A percentile compares a stretch with the other conserved stretches of the same genome.
phyloP scores from a whole-genome alignment of 1,140 invertebrate species.

The Homalodisca vitripennis region DNA sequence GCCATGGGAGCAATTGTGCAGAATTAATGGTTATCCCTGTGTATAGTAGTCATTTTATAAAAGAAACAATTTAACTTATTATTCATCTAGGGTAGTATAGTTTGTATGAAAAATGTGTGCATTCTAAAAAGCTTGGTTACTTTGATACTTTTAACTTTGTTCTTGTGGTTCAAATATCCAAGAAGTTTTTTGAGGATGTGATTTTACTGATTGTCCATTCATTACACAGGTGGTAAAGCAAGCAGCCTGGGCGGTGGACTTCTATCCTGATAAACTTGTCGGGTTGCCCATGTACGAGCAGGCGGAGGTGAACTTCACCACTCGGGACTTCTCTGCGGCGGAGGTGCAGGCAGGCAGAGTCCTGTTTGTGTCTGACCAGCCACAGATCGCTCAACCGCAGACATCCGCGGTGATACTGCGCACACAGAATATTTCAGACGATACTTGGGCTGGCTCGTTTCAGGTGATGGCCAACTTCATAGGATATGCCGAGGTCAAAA shows the following conservation, averaged over 20 bases:
- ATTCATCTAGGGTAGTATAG: no score
- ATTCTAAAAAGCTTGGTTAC: no score
- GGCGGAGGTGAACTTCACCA: slow-evolving; percentile 18
- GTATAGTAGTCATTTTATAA: no score
- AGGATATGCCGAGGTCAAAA: slow-evolving; percentile 53
- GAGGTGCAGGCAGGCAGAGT: slow-evolving; percentile 8
- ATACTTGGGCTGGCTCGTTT: slow-evolving; percentile 51
- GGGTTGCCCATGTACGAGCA: slow-evolving; percentile 35
- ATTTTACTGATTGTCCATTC: no score
- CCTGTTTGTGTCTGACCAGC: slow-evolving; percentile 3
- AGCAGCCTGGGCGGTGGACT: slow-evolving; percentile 45
- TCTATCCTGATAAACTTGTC: slow-evolving; percentile 41
- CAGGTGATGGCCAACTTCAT: slow-evolving; percentile 61
- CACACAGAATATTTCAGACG: slow-evolving; percentile 41
- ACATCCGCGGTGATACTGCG: slow-evolving; percentile 43
- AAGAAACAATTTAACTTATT: no score
- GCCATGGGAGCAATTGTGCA: no score
- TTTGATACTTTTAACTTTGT: no score
- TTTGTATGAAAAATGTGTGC: no score
- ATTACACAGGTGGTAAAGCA: slow-evolving; percentile 33
- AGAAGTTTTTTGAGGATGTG: no score
- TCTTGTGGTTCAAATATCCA: no score
- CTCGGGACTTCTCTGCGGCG: slow-evolving; percentile 19
- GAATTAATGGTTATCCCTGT: no score
- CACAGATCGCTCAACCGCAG: slow-evolving; percentile 14